A percentile compares a stretch with the other conserved stretches of the same genome.
These are phyloP conservation scores for Enhydra lutris DNA, from an alignment of 2,113 vertebrate species.

Conservation along the genomic window DNA sequence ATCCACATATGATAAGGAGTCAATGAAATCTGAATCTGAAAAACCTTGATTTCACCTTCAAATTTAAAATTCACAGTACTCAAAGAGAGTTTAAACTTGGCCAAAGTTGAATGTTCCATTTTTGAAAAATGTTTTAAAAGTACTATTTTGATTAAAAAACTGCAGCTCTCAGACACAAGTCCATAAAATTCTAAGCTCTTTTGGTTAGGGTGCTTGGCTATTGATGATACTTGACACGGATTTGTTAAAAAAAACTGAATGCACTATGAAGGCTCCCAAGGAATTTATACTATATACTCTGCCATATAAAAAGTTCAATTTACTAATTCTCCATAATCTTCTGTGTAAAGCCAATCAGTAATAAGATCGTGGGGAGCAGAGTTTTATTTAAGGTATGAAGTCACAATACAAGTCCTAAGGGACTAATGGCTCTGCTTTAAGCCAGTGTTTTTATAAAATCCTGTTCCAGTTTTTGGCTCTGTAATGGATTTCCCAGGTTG, in stretches of 20 bases:
- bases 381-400: conserved; percentile 22
- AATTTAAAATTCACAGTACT: conserved; percentile 24
- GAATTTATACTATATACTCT: neutral
- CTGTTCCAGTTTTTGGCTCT: neutral
- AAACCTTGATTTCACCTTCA: neutral
- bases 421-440: conserved; percentile 12
- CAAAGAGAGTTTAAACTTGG: conserved; percentile 33
- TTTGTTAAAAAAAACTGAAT: neutral
- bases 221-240: neutral
- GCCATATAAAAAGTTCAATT: conserved; percentile 11
- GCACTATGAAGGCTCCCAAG: neutral
- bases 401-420: neutral
- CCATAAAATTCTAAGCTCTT: neutral
- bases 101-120: neutral
- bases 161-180: neutral
- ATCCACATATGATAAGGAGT: neutral
- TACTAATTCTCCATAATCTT: conserved; percentile 5
- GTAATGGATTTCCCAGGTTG: conserved; percentile 53
- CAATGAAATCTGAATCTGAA: conserved; percentile 39
- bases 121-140: conserved; percentile 24
- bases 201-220: neutral
- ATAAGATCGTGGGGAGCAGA: conserved; percentile 1
- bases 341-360: conserved; percentile 19
- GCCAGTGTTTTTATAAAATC: conserved; percentile 32
- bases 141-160: neutral